A percentile compares a stretch with the other conserved stretches of the same genome.
These are phyloP conservation scores for Heterohyrax brucei DNA, from an alignment of 2,797 vertebrate genomes.

Conservation along the genomic window DNA sequence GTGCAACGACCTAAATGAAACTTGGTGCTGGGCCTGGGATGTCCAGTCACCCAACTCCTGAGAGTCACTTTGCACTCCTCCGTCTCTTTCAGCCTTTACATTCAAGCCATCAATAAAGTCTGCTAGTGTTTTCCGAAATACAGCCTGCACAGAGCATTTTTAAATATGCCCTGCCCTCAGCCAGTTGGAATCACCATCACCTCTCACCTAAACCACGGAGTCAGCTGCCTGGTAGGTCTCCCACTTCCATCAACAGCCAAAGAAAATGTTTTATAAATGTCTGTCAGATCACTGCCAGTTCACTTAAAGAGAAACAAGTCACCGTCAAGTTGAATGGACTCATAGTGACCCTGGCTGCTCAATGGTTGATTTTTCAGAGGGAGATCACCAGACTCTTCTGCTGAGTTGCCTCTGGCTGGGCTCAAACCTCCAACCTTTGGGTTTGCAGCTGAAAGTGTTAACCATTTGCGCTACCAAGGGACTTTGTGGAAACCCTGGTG, in stretches of 20 bases:
- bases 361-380: too few species aligned
- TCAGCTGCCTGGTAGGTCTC: background rate
- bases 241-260: background rate
- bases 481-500: too few species aligned
- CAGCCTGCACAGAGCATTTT: background rate
- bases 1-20: background rate
- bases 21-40: too few species aligned
- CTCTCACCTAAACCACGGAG: background rate
- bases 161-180: background rate
- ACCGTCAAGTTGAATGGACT: too few species aligned
- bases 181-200: rapidly evolving
- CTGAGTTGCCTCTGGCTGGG: too few species aligned
- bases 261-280: background rate
- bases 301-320: too few species aligned
- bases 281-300: background rate
- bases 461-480: too few species aligned
- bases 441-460: too few species aligned
- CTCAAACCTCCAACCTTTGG: too few species aligned
- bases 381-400: too few species aligned
- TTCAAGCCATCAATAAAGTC: too few species aligned
- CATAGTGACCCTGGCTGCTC: too few species aligned
- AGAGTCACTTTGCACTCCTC: background rate
- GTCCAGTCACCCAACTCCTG: background rate
- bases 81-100: background rate
- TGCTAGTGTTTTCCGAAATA: background rate